Evolutionary conservation across 2,888 invertebrate species (phyloP), one percentile per base, ranked within the genome.

Genomic region (Euproctis similis): DNA sequence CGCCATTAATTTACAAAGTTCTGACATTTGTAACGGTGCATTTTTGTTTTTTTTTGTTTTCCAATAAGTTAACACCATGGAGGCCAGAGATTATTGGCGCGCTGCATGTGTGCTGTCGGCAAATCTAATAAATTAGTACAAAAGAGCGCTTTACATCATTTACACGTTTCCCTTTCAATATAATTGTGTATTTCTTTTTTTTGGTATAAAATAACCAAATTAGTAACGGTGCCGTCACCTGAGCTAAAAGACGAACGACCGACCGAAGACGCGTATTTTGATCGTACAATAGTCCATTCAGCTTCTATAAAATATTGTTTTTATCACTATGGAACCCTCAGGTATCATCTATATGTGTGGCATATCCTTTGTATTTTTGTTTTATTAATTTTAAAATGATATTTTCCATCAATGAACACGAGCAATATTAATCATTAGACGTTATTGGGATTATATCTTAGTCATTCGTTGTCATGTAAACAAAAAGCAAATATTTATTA

Each of bases 141-240:
- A 67, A 64, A 49, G 62, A 63, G 55, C 61, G 26, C 23, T 62
- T 26, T 61, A 63, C 63, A 60, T 56, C 57, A 49, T 59, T 63
- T 65, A 60, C 51, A 42, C 55, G 60, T 66, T 72, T 68, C 66
- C 59, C 64, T 70, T 65, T 71, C 60, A 26, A 48, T 53, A 52
- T 61, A 50, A 62, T 43, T 49, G 46, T 30, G n/a, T n/a, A n/a
- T n/a, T n/a, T n/a, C 27, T 41, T 55, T 71, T 69, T 71, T 69
- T 59, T 51, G 24, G 42, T 42, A 62, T 60, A 42, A 39, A 47
- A 56, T 51, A n/a, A n/a, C 57, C 44, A 39, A 80, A 82, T 82
- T 84, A 78, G 82, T 82, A 62, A 77, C 78, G 82, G 72, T 47
- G 53, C 53, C 69, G 77, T 74, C 81, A 78, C 78, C 77, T 77